Evolutionary conservation across 2,113 vertebrate genomes (phyloP).

Genomic region (Scomber scombrus): DNA sequence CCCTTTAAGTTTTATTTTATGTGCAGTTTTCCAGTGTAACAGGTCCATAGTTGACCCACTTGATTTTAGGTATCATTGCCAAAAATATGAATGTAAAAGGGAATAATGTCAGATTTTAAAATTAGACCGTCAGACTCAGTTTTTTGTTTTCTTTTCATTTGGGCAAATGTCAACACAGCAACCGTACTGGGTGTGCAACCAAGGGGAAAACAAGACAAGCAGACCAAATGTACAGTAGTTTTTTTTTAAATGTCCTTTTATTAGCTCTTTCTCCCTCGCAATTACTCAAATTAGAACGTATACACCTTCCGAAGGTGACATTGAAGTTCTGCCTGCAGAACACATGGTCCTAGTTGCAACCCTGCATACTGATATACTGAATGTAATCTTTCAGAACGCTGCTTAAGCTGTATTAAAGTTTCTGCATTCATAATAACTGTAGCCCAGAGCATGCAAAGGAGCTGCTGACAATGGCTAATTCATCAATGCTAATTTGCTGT

Average conservation of each 20-base stretch:
- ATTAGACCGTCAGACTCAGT: not conserved
- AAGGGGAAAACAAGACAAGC: no score
- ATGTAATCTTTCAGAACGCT: slow-evolving; percentile 26
- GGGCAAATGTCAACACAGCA: no score
- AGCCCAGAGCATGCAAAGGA: slow-evolving; percentile 32
- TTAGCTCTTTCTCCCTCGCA: not conserved
- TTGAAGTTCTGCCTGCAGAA: slow-evolving; percentile 16
- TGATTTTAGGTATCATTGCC: not conserved
- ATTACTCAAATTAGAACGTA: not conserved
- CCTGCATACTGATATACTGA: slow-evolving; percentile 23
- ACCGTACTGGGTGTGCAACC: no score
- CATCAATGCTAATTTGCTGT: slow-evolving; percentile 63
- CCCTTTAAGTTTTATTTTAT: no score
- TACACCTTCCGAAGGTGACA: slow-evolving; percentile 21
- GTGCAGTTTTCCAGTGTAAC: not conserved
- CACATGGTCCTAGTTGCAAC: not conserved
- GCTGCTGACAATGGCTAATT: slow-evolving; percentile 63
- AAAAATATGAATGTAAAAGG: not conserved
- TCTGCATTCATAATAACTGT: slow-evolving; percentile 34
- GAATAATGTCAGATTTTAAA: not conserved
- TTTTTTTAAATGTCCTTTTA: no score
- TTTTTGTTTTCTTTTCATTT: no score
- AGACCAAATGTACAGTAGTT: no score
- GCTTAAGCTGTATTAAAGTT: slow-evolving; percentile 27
- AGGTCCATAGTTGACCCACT: not conserved